These are phyloP conservation scores for Ceriagrion tenellum DNA, from an alignment of 2,888 invertebrate genomes.

Conservation along the genomic window DNA sequence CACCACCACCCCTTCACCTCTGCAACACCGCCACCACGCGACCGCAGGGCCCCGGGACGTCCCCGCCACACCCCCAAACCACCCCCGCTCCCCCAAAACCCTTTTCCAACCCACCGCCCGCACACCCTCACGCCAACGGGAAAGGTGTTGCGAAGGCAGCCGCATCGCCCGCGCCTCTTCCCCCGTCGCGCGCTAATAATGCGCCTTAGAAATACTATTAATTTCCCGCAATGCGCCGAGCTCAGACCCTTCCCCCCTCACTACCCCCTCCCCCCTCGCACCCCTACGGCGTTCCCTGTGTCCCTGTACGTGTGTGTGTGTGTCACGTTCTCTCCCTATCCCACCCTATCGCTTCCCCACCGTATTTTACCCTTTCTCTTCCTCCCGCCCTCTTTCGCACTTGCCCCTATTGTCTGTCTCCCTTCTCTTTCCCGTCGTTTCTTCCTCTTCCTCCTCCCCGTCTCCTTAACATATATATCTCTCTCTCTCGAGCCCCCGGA, in stretches of 20 bases:
- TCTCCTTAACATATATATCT: no score
- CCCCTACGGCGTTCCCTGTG: not conserved
- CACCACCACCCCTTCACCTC: not conserved
- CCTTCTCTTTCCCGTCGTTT: no score
- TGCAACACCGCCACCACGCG: not conserved
- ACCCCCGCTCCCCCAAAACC: no score
- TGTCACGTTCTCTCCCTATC: not conserved
- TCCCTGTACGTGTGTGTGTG: not conserved
- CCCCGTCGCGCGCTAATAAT: conserved; percentile 33
- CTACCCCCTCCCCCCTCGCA: not conserved
- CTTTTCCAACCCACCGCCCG: not conserved
- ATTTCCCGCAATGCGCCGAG: conserved; percentile 62
- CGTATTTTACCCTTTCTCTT: not conserved
- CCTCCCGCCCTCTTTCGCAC: not conserved
- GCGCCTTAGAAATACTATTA: conserved; percentile 60
- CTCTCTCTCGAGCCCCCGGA: no score
- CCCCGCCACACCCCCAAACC: no score
- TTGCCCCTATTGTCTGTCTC: no score
- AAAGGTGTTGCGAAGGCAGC: conserved; percentile 5
- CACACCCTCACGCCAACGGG: not conserved
- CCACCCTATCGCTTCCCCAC: not conserved
- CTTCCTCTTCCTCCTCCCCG: no score
- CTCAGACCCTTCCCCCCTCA: not conserved
- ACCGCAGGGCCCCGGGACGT: not conserved
- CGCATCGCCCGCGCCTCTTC: not conserved